Evolutionary conservation across 2,113 vertebrate genomes (phyloP).

Genomic region (Onychorhynchus coronatus): DNA sequence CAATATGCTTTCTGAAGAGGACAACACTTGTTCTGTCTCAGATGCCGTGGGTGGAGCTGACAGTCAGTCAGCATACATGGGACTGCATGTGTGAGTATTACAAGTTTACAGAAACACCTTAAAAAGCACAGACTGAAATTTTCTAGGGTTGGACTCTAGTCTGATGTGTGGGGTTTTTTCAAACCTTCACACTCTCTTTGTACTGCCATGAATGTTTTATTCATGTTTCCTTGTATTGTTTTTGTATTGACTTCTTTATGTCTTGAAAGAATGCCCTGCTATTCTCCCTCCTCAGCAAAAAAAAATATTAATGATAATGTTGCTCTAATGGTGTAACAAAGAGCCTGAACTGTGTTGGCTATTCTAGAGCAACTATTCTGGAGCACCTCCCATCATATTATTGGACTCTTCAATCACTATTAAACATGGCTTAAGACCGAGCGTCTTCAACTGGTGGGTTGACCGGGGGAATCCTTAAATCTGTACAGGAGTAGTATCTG

Average conservation of each 20-base stretch:
- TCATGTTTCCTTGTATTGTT: neutral
- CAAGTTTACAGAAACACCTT: neutral
- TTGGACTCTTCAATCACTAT: neutral
- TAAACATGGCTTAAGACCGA: neutral
- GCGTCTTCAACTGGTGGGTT: neutral
- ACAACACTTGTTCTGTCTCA: neutral
- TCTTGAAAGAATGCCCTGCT: neutral
- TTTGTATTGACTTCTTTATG: neutral
- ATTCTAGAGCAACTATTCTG: neutral
- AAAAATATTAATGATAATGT: neutral
- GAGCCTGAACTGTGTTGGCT: neutral
- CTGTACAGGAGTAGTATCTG: neutral
- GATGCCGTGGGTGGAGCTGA: neutral
- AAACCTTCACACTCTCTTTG: neutral
- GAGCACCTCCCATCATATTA: neutral
- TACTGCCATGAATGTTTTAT: neutral
- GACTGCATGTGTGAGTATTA: neutral
- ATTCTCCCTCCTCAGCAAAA: neutral
- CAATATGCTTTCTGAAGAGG: neutral
- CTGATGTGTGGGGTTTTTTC: neutral
- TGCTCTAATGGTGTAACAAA: neutral
- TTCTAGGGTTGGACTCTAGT: neutral
- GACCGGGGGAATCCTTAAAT: neutral
- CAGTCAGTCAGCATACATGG: neutral
- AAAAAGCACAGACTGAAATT: neutral